A percentile compares a stretch with the other conserved stretches of the same genome.
phyloP scores from a whole-genome alignment of 2,113 vertebrate genomes.

The Neogale vison region DNA sequence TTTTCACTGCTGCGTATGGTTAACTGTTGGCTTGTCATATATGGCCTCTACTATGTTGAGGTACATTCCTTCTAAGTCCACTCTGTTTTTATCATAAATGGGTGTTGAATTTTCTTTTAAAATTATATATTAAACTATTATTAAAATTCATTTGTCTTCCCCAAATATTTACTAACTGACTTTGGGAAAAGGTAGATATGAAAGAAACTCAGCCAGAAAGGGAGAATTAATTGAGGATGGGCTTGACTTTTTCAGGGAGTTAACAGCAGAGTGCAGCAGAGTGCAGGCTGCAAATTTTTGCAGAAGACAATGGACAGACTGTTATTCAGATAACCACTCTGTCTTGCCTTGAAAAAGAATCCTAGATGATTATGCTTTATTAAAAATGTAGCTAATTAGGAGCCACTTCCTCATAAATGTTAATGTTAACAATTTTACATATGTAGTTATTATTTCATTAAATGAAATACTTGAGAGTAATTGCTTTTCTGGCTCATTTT shows the following conservation, averaged over 20 bases:
- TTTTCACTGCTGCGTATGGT: not conserved
- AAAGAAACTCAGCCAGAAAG: not conserved
- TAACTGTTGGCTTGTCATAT: not conserved
- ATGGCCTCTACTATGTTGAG: not conserved
- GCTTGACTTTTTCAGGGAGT: not conserved
- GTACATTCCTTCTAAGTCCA: not conserved
- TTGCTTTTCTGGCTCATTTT: conserved; percentile 49
- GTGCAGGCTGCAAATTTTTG: not conserved
- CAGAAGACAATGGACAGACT: not conserved
- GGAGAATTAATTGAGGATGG: not conserved
- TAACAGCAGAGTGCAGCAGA: not conserved
- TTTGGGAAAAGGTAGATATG: not conserved
- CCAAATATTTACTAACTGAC: not conserved
- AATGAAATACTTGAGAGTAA: not conserved
- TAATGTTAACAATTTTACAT: not conserved
- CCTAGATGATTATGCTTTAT: not conserved
- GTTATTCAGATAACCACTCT: not conserved
- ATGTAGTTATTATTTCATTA: conserved; percentile 36
- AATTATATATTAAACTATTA: conserved; percentile 29
- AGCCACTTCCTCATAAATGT: conserved; percentile 24
- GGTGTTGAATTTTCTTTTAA: not conserved
- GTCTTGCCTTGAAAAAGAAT: conserved; percentile 7
- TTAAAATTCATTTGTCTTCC: conserved; percentile 8
- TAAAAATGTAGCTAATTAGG: not conserved
- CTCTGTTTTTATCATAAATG: not conserved